Evolutionary conservation across 2,797 vertebrate species (phyloP).

Genomic region (Scyliorhinus canicula): DNA sequence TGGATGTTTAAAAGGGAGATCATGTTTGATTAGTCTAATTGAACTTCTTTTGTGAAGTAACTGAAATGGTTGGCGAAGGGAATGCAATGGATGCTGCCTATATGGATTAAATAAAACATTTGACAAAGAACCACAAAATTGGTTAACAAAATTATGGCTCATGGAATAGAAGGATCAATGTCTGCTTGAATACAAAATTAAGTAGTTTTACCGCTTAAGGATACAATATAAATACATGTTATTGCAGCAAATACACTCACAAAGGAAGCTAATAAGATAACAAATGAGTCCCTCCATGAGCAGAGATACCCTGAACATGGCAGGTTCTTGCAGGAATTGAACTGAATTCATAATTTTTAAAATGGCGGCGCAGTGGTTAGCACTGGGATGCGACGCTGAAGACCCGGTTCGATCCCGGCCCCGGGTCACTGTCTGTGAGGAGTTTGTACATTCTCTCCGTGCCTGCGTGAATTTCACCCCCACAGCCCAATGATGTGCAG

Average conservation of each 20-base stretch:
- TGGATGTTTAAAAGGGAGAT: too few relatives aligned
- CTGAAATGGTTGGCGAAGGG: background rate
- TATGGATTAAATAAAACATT: background rate
- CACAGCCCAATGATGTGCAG: too few relatives aligned
- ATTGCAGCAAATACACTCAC: background rate
- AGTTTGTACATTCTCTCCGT: too few relatives aligned
- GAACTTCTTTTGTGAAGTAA: background rate
- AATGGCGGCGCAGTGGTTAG: too few relatives aligned
- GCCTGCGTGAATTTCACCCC: too few relatives aligned
- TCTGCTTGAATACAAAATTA: too few relatives aligned
- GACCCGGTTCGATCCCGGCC: too few relatives aligned
- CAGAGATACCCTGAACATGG: background rate
- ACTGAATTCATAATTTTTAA: background rate
- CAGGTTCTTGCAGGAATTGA: background rate
- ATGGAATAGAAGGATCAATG: too few relatives aligned
- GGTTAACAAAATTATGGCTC: too few relatives aligned
- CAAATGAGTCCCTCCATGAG: background rate
- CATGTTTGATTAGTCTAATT: too few relatives aligned
- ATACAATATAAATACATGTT: background rate
- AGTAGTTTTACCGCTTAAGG: background rate
- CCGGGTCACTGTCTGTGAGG: too few relatives aligned
- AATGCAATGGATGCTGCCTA: background rate
- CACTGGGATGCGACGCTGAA: too few relatives aligned
- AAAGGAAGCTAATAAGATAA: background rate
- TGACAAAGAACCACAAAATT: background rate